A percentile compares a stretch with the other conserved stretches of the same genome.
phyloP scores from a whole-genome alignment of 2,113 vertebrate genomes.

The Anhinga anhinga region DNA sequence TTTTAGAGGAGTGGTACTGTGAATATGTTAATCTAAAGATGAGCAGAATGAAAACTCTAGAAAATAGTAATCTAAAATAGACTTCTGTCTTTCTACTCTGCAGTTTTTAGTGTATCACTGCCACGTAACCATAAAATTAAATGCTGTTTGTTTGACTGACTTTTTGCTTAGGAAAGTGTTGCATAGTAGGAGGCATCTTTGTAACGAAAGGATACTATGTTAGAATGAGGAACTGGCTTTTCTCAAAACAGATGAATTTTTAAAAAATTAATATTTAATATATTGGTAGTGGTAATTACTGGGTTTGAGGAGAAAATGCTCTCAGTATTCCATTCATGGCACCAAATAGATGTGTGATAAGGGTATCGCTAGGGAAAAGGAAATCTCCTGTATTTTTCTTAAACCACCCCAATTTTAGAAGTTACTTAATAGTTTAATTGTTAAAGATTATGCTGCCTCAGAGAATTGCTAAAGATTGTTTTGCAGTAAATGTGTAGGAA shows the following conservation, averaged over 20 bases:
- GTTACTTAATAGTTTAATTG: neutral
- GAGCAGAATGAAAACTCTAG: neutral
- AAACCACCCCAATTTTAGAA: neutral
- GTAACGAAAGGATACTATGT: no score
- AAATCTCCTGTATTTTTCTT: neutral
- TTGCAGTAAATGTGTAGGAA: neutral
- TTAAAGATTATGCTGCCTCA: neutral
- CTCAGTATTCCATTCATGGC: neutral
- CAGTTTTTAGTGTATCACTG: neutral
- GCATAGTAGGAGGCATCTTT: neutral
- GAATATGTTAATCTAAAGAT: neutral
- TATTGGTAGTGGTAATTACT: neutral
- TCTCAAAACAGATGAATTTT: neutral
- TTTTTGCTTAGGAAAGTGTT: neutral
- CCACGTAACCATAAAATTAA: neutral
- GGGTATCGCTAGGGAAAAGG: neutral
- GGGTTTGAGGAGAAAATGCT: neutral
- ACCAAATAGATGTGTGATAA: neutral
- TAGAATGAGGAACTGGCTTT: neutral
- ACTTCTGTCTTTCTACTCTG: neutral
- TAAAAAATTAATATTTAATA: neutral
- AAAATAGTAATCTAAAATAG: neutral
- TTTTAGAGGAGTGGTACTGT: neutral
- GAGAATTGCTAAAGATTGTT: neutral
- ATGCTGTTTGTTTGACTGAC: neutral